Percentiles rank a stretch among this genome's conserved stretches.
Conservation (phyloP, 2,888 invertebrate genomes). For the Trypoxylon attenuatum region DNA sequence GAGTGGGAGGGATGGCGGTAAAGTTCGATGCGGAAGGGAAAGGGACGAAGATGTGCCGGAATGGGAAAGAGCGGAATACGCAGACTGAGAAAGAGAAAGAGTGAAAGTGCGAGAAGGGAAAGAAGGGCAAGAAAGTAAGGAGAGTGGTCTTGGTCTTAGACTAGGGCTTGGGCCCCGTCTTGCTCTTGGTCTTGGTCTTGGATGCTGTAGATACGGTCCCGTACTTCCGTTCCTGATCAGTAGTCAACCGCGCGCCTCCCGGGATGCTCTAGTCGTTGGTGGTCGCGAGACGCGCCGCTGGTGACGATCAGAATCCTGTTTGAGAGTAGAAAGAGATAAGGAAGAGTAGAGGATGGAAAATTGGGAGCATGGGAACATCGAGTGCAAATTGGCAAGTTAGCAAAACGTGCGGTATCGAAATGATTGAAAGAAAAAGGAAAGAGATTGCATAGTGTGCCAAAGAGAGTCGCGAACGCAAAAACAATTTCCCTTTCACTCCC, state of each 20-base stretch:
- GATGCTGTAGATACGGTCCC: slow-evolving; percentile 68
- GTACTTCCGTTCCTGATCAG: slow-evolving; percentile 71
- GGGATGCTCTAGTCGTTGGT: slow-evolving; percentile 55
- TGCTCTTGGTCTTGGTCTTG: no score
- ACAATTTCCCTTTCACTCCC: background rate
- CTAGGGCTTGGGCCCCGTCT: no score
- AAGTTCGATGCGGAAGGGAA: slow-evolving; percentile 30
- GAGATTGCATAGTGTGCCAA: background rate
- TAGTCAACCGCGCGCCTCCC: slow-evolving; percentile 68
- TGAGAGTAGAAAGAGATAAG: background rate
- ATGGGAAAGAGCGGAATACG: background rate
- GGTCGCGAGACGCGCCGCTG: background rate
- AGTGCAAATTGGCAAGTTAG: no score
- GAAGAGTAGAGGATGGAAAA: background rate
- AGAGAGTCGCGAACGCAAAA: background rate
- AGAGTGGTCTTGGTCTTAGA: slow-evolving; percentile 11
- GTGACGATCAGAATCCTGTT: background rate
- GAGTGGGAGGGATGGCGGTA: background rate
- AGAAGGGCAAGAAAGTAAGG: background rate
- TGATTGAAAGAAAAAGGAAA: background rate
- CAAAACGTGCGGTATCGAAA: background rate
- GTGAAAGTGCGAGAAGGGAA: background rate
- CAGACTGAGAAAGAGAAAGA: background rate
- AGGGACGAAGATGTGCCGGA: background rate
- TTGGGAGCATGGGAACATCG: no score